Percentiles rank a stretch among this genome's conserved stretches.
These are phyloP conservation scores for Ypsolopha scabrella DNA, from an alignment of 2,888 invertebrate species.

Conservation along the genomic window DNA sequence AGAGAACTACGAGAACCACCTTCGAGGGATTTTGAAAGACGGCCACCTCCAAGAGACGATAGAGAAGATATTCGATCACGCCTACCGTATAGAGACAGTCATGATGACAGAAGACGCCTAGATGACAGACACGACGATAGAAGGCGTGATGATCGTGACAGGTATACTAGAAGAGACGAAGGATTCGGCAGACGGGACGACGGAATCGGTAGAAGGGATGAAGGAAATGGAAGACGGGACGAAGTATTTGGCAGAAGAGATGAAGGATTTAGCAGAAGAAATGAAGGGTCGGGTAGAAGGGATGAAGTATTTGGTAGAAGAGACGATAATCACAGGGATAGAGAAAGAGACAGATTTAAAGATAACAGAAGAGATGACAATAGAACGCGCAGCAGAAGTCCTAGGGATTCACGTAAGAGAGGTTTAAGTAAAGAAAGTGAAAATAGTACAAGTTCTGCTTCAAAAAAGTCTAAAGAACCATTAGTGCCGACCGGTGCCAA, in stretches of 20 bases:
- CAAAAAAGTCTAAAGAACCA: slow-evolving; percentile 31
- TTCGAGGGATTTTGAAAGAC: slow-evolving; percentile 13
- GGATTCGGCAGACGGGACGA: slow-evolving; percentile 7
- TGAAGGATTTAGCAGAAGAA: not conserved
- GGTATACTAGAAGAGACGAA: slow-evolving; percentile 7
- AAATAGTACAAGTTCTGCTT: slow-evolving; percentile 16
- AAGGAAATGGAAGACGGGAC: slow-evolving; percentile 5
- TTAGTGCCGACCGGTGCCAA: too few relatives aligned
- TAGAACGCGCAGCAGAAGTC: slow-evolving; percentile 33
- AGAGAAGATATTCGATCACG: slow-evolving; percentile 16
- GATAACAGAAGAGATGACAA: slow-evolving; percentile 23
- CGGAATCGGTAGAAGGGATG: slow-evolving; percentile 6
- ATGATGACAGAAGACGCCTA: slow-evolving; percentile 22
- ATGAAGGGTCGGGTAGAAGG: slow-evolving; percentile 10
- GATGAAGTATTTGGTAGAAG: slow-evolving; percentile 6
- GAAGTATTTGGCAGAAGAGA: slow-evolving; percentile 10
- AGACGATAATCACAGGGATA: slow-evolving; percentile 16
- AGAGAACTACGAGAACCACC: slow-evolving; percentile 17
- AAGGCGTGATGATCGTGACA: slow-evolving; percentile 9
- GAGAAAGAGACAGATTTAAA: slow-evolving; percentile 26
- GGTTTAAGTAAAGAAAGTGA: slow-evolving; percentile 41
- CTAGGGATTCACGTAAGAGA: slow-evolving; percentile 39
- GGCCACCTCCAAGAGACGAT: slow-evolving; percentile 9
- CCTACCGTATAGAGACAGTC: slow-evolving; percentile 16
- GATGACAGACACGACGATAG: slow-evolving; percentile 16